phyloP scores from a whole-genome alignment of 2,797 vertebrate species.

The Lepilemur ruficaudatus region DNA sequence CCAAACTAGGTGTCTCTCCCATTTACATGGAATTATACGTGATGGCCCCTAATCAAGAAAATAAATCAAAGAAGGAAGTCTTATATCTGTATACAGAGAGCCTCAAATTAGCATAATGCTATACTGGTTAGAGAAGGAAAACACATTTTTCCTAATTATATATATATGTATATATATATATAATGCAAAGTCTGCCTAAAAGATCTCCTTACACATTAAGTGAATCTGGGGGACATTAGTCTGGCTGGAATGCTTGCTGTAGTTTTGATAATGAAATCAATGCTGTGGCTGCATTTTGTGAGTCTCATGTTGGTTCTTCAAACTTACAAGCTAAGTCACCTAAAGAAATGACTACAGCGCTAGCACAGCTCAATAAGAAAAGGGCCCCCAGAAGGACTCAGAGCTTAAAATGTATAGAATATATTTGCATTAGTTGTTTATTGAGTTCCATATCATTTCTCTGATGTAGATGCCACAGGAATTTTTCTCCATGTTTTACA shows the following conservation, averaged over 20 bases:
- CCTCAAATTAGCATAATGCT: conserved; percentile 53
- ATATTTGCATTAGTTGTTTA: neutral
- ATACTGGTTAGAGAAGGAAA: conserved; percentile 62
- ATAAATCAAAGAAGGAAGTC: conserved; percentile 72
- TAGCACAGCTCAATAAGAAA: neutral
- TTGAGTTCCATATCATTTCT: neutral
- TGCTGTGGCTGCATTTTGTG: conserved; percentile 61
- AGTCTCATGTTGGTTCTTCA: conserved; percentile 62
- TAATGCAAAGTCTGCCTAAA: conserved; percentile 60
- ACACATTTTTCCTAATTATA: conserved; percentile 61
- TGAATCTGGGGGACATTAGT: conserved; percentile 33
- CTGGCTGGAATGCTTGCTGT: conserved; percentile 69
- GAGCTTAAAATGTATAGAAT: conserved; percentile 15
- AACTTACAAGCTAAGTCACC: neutral
- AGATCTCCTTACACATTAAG: conserved; percentile 70
- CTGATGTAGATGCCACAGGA: neutral
- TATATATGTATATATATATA: neutral
- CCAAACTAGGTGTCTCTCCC: conserved; percentile 64
- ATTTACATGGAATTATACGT: conserved; percentile 62
- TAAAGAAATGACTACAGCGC: neutral
- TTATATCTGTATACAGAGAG: conserved; percentile 48
- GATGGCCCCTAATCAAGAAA: conserved; percentile 60
- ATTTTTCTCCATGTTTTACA: neutral
- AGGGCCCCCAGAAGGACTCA: neutral
- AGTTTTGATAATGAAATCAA: conserved; percentile 73